A percentile compares a stretch with the other conserved stretches of the same genome.
Conservation (phyloP, 2,888 invertebrate genomes). For the Agrochola circellaris region DNA sequence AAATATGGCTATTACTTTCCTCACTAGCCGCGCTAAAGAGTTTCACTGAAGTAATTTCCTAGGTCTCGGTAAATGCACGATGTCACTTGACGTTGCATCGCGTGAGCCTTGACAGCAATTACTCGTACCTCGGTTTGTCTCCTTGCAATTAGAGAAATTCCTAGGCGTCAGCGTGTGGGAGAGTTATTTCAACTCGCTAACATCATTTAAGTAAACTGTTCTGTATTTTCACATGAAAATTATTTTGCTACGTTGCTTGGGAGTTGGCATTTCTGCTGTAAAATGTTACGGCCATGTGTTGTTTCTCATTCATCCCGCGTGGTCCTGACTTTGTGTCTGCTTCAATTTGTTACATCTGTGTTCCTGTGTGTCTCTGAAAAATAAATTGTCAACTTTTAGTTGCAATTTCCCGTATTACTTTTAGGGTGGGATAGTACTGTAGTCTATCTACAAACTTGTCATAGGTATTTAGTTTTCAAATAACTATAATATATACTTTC, state of each 20-base stretch:
- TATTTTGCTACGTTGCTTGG: conserved; percentile 58
- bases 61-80: conserved; percentile 55
- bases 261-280: conserved; percentile 37
- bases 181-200: conserved; percentile 78
- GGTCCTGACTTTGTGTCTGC: conserved; percentile 21
- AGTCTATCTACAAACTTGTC: background rate
- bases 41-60: conserved; percentile 49
- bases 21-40: conserved; percentile 47
- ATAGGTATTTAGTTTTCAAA: background rate
- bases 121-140: conserved; percentile 70
- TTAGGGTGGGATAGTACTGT: background rate
- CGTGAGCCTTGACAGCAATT: conserved; percentile 72
- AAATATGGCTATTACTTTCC: conserved; percentile 46
- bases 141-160: conserved; percentile 81
- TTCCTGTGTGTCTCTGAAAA: conserved; percentile 20
- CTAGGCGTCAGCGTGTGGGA: conserved; percentile 82
- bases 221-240: conserved; percentile 67
- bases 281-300: conserved; percentile 48
- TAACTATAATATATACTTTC: background rate
- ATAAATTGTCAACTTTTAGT: background rate
- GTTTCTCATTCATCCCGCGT: conserved; percentile 49
- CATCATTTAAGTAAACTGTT: conserved; percentile 72
- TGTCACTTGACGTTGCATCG: conserved; percentile 65
- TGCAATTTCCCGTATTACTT: background rate
- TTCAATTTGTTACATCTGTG: conserved; percentile 36